Percentiles rank a stretch among this genome's conserved stretches.
These are phyloP conservation scores for Scarus forsteni DNA, from an alignment of 2,797 vertebrate genomes.

Conservation along the genomic window DNA sequence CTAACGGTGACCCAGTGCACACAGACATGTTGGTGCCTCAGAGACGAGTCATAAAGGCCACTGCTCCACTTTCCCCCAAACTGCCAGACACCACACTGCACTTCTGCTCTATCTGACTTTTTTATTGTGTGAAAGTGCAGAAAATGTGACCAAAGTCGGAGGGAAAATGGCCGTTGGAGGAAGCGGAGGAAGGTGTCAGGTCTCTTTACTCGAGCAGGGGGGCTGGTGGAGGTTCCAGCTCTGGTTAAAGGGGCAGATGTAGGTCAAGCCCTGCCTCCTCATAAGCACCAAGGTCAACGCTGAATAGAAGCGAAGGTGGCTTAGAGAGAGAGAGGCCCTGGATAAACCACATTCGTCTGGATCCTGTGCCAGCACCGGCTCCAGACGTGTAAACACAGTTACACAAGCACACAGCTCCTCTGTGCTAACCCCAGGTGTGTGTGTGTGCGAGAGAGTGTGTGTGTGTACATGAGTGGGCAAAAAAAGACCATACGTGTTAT, in stretches of 20 bases:
- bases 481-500: conserved; percentile 26
- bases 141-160: conserved; percentile 25
- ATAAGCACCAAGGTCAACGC: conserved; percentile 81
- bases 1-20: conserved; percentile 74
- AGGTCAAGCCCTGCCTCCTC: conserved; percentile 81
- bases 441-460: not conserved
- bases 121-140: conserved; percentile 14
- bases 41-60: conserved; percentile 59
- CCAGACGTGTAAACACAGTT: conserved; percentile 77
- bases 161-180: conserved; percentile 31
- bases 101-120: conserved; percentile 10
- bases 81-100: conserved; percentile 32
- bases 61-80: conserved; percentile 66
- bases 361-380: conserved; percentile 65
- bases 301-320: conserved; percentile 83
- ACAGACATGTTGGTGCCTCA: conserved; percentile 66
- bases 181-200: conserved; percentile 43
- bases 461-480: not conserved
- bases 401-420: conserved; percentile 69
- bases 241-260: conserved; percentile 79
- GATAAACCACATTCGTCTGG: conserved; percentile 82
- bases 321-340: conserved; percentile 79
- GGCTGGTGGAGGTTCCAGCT: conserved; percentile 64
- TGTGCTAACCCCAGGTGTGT: conserved; percentile 24
- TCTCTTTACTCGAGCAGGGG: conserved; percentile 54